Percentiles rank a stretch among this genome's conserved stretches.
phyloP scores from a whole-genome alignment of 2,888 invertebrate genomes.

The Cosmopolites sordidus region DNA sequence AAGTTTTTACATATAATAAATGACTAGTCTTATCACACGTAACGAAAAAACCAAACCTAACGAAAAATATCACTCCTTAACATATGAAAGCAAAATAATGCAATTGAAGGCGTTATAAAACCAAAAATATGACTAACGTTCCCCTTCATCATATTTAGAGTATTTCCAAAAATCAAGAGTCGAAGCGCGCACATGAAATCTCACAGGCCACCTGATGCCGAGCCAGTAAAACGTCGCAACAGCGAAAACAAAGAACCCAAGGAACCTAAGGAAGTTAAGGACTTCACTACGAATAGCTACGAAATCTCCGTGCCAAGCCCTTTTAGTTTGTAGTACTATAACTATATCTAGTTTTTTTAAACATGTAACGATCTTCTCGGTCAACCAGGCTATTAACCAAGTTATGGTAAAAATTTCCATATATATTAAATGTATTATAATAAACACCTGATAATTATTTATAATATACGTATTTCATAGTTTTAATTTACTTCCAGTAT shows the following conservation, averaged over 20 bases:
- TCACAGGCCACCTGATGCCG: slow-evolving; percentile 86
- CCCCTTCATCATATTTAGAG: slow-evolving; percentile 36
- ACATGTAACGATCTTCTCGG: slow-evolving; percentile 11
- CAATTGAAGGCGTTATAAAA: too few species aligned
- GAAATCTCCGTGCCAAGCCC: slow-evolving; percentile 47
- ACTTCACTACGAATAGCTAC: slow-evolving; percentile 32
- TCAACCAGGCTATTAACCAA: not conserved
- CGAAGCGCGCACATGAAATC: slow-evolving; percentile 99
- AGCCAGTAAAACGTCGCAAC: slow-evolving; percentile 48
- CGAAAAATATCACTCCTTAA: too few species aligned
- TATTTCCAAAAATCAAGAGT: slow-evolving; percentile 97
- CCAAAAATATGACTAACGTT: not conserved
- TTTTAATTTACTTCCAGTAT: too few species aligned
- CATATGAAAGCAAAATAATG: too few species aligned
- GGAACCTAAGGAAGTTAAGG: slow-evolving; percentile 31
- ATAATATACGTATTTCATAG: too few species aligned
- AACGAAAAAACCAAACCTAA: too few species aligned
- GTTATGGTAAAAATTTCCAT: too few species aligned
- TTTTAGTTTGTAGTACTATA: slow-evolving; percentile 44
- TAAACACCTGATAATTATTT: too few species aligned
- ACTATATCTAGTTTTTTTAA: slow-evolving; percentile 14
- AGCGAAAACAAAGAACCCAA: slow-evolving; percentile 24
- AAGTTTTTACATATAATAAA: too few species aligned
- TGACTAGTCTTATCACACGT: too few species aligned
- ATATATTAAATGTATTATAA: too few species aligned